These are phyloP conservation scores for Channa maculata DNA, from an alignment of 2,113 vertebrate genomes.

Conservation along the genomic window DNA sequence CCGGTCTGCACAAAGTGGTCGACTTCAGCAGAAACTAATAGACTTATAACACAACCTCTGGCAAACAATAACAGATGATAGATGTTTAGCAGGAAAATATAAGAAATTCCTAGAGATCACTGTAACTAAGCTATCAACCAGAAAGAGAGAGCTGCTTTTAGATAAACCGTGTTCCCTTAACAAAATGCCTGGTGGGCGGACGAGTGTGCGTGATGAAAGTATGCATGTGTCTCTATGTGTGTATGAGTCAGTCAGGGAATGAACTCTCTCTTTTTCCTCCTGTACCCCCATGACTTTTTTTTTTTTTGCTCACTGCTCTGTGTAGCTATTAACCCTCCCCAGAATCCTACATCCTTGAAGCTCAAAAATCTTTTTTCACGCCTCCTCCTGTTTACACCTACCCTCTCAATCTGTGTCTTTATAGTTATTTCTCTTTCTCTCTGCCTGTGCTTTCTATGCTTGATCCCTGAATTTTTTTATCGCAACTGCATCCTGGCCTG, in stretches of 20 bases:
- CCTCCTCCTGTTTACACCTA: conserved; percentile 47
- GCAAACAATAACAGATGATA: conserved; percentile 2
- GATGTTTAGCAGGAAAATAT: conserved; percentile 19
- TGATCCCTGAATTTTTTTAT: conserved; percentile 43
- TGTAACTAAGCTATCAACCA: conserved; percentile 10
- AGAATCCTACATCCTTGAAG: conserved; percentile 38
- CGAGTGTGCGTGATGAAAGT: conserved; percentile 32
- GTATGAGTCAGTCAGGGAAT: conserved; percentile 27
- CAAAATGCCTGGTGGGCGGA: conserved; percentile 36
- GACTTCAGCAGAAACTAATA: neutral
- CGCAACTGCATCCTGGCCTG: conserved; percentile 7
- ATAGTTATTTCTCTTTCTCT: conserved; percentile 24
- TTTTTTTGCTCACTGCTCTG: conserved; percentile 30
- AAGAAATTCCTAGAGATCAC: conserved; percentile 4
- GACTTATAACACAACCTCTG: neutral
- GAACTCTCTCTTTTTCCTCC: neutral
- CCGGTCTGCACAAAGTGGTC: conserved; percentile 10
- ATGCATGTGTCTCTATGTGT: conserved; percentile 6
- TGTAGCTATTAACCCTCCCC: conserved; percentile 28
- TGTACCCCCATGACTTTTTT: conserved; percentile 39
- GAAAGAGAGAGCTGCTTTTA: conserved; percentile 32
- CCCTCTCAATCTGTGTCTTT: conserved; percentile 45
- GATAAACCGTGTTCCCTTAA: conserved; percentile 18
- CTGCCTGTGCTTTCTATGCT: conserved; percentile 16
- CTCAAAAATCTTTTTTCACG: conserved; percentile 30